Evolutionary conservation across 2,888 invertebrate species (phyloP), one percentile per base, ranked within the genome.

Genomic region (Epirrita christyi): DNA sequence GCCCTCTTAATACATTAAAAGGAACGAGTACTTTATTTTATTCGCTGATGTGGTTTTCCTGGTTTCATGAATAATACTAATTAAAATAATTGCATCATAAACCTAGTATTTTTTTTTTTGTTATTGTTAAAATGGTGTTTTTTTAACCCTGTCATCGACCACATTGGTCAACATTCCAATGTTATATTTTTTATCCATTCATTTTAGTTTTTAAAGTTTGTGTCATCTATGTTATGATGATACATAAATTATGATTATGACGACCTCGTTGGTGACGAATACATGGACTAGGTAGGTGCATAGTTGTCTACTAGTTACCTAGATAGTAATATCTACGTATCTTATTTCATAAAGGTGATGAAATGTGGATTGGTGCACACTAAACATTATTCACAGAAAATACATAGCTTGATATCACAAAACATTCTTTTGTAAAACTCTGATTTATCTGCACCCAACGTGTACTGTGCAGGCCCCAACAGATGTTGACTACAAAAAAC

Each of bases 401-500:
- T 21, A 21, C 21, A 4, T 21, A 21, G 21, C 21, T 21, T 21
- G 21, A 21, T 21, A 21, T 21, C 21, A 21, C 21, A 21, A n/a
- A 21, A 21, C 21, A 3, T 21, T 21, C 21, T 21, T 21, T 21
- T 21, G 21, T 21, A 21, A 21, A 27, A 41, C 3, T 13, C 13
- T 49, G 55, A 55, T 63, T 70, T 66, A 71, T 85, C 77, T 75
- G 53, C 34, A 8, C 38, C 48, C 32, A 6, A 15, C 71, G 13
- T 75, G 66, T 86, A 80, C 70, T 74, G 52, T 51, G 45, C 34
- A 37, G 32, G 55, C 55, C 59, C 67, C 55, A 74, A 70, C 78
- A 78, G 76, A 78, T 78, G 78, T 55, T 63, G 62, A 54, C 65
- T 50, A 71, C 71, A 80, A 86, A 85, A 87, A 85, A 78, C 63